Evolutionary conservation across 2,113 vertebrate species (phyloP).

Genomic region (Rhizomys pruinosus): DNA sequence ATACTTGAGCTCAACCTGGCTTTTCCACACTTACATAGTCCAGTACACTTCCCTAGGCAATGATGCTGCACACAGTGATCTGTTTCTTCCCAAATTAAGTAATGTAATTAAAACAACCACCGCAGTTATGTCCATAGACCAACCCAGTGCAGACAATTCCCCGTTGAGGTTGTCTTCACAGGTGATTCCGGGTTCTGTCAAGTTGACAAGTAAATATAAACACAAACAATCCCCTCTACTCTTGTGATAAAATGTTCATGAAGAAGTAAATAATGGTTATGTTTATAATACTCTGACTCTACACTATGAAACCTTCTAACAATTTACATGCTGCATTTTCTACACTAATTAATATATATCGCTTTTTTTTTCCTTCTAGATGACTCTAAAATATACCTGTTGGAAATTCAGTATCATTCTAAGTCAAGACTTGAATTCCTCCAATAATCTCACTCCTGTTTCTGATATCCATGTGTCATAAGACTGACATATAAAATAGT

Average conservation of each 20-base stretch:
- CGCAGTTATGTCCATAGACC: background rate
- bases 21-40: background rate
- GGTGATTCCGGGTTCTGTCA: background rate
- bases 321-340: background rate
- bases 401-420: background rate
- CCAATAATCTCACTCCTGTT: background rate
- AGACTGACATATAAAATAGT: background rate
- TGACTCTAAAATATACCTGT: background rate
- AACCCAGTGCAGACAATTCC: background rate
- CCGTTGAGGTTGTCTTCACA: background rate
- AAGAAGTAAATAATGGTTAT: background rate
- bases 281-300: background rate
- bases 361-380: constrained; percentile 28
- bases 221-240: background rate
- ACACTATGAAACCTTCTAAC: background rate
- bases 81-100: too few species aligned
- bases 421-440: background rate
- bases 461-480: background rate
- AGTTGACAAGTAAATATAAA: too few species aligned
- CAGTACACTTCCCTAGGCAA: background rate
- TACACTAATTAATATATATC: background rate
- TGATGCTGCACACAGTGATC: background rate
- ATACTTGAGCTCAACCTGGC: background rate
- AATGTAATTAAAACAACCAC: background rate
- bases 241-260: background rate